phyloP scores from a whole-genome alignment of 1,140 invertebrate genomes.

The Stratiolaelaps scimitus region DNA sequence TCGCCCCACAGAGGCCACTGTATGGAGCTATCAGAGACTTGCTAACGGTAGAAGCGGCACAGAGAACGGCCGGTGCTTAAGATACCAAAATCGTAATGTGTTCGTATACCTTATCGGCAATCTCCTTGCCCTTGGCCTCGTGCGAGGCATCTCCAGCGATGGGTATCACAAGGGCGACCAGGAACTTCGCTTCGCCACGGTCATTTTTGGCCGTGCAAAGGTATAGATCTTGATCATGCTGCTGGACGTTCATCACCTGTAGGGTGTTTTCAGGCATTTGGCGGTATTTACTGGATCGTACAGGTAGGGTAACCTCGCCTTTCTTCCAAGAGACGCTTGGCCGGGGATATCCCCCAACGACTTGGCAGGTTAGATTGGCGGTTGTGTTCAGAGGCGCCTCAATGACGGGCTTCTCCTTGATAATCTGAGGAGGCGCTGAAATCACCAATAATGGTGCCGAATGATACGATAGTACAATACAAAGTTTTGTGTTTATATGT shows the following conservation, averaged over 20 bases:
- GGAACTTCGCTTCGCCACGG: background rate
- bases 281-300: background rate
- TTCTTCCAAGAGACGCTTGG: background rate
- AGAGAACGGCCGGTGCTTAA: no score
- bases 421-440: slow-evolving; percentile 7
- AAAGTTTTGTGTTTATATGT: no score
- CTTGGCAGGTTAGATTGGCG: background rate
- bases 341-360: slow-evolving; percentile 10
- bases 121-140: background rate
- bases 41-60: no score
- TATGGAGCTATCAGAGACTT: no score
- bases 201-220: slow-evolving; percentile 9
- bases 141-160: background rate
- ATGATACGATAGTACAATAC: background rate
- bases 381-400: background rate
- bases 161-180: slow-evolving; percentile 11
- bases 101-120: slow-evolving; percentile 3
- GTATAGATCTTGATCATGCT: slow-evolving; percentile 9
- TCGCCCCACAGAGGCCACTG: no score
- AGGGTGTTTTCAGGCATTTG: slow-evolving; percentile 21
- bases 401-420: slow-evolving; percentile 19
- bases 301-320: background rate
- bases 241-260: background rate
- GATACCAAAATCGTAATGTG: background rate
- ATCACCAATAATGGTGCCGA: background rate